Base-by-base conservation (phyloP, 2,797 vertebrate genomes). In the Setipinna tenuifilis region DNA sequence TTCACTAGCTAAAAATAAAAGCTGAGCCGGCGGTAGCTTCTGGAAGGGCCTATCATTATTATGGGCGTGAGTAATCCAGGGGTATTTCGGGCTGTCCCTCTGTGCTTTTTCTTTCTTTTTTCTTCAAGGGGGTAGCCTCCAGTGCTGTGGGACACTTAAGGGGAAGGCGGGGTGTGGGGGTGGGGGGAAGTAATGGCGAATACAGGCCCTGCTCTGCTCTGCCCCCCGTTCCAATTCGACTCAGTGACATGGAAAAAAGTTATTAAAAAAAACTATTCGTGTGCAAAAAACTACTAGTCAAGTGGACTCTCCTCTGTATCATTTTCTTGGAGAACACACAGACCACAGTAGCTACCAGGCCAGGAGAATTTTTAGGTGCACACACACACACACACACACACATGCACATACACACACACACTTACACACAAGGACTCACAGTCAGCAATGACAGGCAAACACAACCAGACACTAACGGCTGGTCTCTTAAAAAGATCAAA, bases 1-100 rank as follows among this genome's bases (percentile, higher is more conserved):
- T 87, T 87, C 85, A 28, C 68, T 75, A 4, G 83, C 85, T 89
- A 85, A 87, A 89, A 88, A 88, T 89, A 89, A 41, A n/a, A 71
- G 68, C 59, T 23, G 46, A 31, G 19, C n/a, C 62, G 85, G 75
- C 85, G 75, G 81, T 83, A 82, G 19, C 71, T 44, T 78, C 35
- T 54, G 35, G 31, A 83, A 65, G 68, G 68, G 78, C 62, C 50
- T 87, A 61, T 90, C 75, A 85, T 90, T 88, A 88, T 88, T 84
- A 86, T 83, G 68, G 68, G 83, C 62, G 75, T 9, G 57, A 86
- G 83, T 68, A 68, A 85, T 65, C 46, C 23, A 2, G 1, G 31
- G 71, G 35, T 78, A 78, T 78, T 78, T 78, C 10, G 71, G 71
- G 71, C 71, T 44, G 71, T 21, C 31, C 31, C 41, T 41, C 71